These are phyloP conservation scores for Luehdorfia chinensis DNA, from an alignment of 1,140 invertebrate species.

Conservation along the genomic window DNA sequence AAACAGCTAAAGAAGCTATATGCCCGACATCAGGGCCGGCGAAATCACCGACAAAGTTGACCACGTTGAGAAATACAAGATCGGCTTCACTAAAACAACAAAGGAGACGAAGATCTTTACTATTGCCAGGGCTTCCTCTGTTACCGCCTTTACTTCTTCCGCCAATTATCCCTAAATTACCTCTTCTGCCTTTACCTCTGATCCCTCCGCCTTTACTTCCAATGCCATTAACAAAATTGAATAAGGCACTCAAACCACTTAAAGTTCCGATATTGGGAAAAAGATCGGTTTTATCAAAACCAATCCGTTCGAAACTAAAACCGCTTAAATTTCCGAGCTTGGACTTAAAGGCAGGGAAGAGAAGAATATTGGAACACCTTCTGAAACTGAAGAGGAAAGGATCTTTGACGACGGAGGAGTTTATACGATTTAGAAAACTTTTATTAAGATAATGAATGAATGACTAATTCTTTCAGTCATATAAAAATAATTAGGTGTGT, in stretches of 20 bases:
- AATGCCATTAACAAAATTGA: conserved; percentile 16
- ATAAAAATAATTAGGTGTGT: too few relatives aligned
- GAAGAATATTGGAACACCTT: conserved; percentile 37
- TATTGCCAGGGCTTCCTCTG: conserved; percentile 20
- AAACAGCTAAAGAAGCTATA: not conserved
- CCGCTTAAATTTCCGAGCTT: conserved; percentile 25
- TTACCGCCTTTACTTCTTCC: conserved; percentile 19
- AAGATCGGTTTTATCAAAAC: conserved; percentile 32
- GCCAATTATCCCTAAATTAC: conserved; percentile 23
- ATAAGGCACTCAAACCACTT: conserved; percentile 31
- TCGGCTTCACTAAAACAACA: too few relatives aligned
- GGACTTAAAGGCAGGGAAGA: conserved; percentile 20
- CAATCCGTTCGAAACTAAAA: conserved; percentile 30
- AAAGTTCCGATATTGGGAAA: conserved; percentile 33
- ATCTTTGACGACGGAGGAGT: conserved; percentile 41
- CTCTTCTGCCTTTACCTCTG: conserved; percentile 27
- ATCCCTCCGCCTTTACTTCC: conserved; percentile 19
- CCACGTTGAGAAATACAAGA: not conserved
- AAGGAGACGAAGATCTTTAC: conserved; percentile 7
- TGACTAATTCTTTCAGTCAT: too few relatives aligned
- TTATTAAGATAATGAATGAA: conserved; percentile 27
- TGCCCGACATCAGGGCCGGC: not conserved
- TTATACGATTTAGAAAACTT: conserved; percentile 47
- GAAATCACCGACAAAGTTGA: not conserved
- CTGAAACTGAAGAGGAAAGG: conserved; percentile 41